Conservation (phyloP, 2,113 vertebrate genomes). For the Nerophis lumbriciformis region DNA sequence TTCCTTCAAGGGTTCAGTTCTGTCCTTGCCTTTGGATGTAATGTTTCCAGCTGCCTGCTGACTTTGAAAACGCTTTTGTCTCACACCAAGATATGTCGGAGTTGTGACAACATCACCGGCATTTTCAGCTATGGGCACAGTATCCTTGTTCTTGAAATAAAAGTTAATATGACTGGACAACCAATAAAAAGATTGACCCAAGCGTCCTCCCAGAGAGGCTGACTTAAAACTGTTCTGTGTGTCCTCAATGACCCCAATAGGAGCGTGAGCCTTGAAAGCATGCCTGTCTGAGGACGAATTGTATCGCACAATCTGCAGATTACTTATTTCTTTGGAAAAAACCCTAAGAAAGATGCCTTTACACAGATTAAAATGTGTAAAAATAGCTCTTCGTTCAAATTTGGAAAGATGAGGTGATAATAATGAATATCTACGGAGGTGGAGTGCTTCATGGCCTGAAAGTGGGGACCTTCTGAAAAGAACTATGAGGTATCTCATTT, state of each 20-base stretch:
- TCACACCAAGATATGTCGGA: conserved; percentile 22
- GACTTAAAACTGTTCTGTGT: conserved; percentile 25
- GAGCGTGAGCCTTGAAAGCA: conserved; percentile 51
- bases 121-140: conserved; percentile 6
- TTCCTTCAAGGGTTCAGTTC: conserved; percentile 1
- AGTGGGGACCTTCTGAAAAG: conserved; percentile 34
- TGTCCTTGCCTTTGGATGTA: conserved; percentile 12
- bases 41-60: conserved; percentile 22
- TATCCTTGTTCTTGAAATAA: conserved; percentile 53
- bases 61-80: conserved; percentile 29
- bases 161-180: conserved; percentile 57
- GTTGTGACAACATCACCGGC: conserved; percentile 7
- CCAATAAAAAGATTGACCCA: conserved; percentile 54
- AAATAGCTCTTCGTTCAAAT: conserved; percentile 11
- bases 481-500: conserved; percentile 45
- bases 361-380: conserved; percentile 13
- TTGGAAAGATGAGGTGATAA: conserved; percentile 13
- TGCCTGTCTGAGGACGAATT: conserved; percentile 50
- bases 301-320: conserved; percentile 21
- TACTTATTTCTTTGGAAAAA: conserved; percentile 15
- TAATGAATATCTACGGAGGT: conserved; percentile 20
- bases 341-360: neutral
- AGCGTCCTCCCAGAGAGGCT: conserved; percentile 27
- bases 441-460: conserved; percentile 12
- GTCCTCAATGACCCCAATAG: conserved; percentile 51